Evolutionary conservation across 2,888 invertebrate species (phyloP).

Genomic region (Phortica magna): DNA sequence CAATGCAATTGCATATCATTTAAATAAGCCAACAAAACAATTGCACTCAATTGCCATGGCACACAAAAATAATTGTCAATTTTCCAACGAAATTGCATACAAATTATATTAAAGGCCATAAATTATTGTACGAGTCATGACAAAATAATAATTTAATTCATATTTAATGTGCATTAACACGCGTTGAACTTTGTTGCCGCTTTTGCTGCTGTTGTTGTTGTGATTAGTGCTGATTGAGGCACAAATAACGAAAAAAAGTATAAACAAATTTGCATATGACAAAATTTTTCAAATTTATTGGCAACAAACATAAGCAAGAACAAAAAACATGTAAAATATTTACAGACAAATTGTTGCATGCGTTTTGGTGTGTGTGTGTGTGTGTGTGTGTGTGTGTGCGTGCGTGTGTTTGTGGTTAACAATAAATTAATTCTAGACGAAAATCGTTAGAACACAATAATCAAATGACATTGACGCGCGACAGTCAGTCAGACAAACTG

Average conservation of each 20-base stretch:
- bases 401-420: background rate
- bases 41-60: conserved; percentile 1
- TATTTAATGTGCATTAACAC: conserved; percentile 6
- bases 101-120: conserved; percentile 1
- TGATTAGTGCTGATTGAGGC: background rate
- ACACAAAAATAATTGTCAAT: background rate
- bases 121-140: conserved; percentile 4
- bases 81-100: background rate
- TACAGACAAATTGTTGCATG: conserved; percentile 10
- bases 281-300: conserved; percentile 24
- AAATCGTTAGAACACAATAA: conserved; percentile 23
- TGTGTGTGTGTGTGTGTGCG: background rate
- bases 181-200: background rate
- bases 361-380: background rate
- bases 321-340: conserved; percentile 24
- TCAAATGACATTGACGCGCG: conserved; percentile 33
- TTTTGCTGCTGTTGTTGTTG: background rate
- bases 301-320: background rate
- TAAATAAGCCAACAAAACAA: background rate
- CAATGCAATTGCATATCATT: too few relatives aligned
- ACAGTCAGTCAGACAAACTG: background rate
- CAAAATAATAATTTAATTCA: conserved; percentile 19
- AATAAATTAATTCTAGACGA: conserved; percentile 6
- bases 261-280: conserved; percentile 24
- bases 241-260: background rate